Conservation (phyloP, 2,797 vertebrate genomes). For the Pangasius krempfi region DNA sequence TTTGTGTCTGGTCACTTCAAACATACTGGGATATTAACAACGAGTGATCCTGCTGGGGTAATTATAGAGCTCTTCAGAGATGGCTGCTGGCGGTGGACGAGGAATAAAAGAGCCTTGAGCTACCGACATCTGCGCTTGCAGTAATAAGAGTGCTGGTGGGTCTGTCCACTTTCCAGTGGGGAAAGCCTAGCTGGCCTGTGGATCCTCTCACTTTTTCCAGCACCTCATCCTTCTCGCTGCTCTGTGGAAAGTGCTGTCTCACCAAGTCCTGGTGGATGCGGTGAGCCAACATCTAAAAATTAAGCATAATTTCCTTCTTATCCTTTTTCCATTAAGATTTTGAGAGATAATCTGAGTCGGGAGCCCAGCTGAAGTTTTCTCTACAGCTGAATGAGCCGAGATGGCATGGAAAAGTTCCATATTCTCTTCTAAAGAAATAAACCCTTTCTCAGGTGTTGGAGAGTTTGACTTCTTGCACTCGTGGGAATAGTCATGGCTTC, state of each 20-base stretch:
- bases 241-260: constrained; percentile 65
- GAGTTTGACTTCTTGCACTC: background rate
- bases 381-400: background rate
- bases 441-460: constrained; percentile 12
- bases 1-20: constrained; percentile 42
- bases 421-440: constrained; percentile 18
- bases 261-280: constrained; percentile 60
- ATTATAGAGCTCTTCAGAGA: constrained; percentile 22
- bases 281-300: constrained; percentile 58
- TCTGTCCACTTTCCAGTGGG: constrained; percentile 43
- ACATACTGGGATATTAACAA: constrained; percentile 50
- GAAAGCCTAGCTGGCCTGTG: constrained; percentile 32
- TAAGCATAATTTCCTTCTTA: constrained; percentile 35
- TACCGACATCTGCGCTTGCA: background rate
- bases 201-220: constrained; percentile 66
- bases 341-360: background rate
- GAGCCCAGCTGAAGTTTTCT: background rate
- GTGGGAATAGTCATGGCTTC: background rate
- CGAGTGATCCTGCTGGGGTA: constrained; percentile 40
- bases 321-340: constrained; percentile 48
- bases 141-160: constrained; percentile 25
- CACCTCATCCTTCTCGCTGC: constrained; percentile 58
- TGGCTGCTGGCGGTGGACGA: constrained; percentile 19
- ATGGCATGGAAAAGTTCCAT: constrained; percentile 36
- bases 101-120: constrained; percentile 39